Percentiles rank a stretch among this genome's conserved stretches.
phyloP scores from a whole-genome alignment of 2,888 invertebrate genomes.

The Calameuta idolon region DNA sequence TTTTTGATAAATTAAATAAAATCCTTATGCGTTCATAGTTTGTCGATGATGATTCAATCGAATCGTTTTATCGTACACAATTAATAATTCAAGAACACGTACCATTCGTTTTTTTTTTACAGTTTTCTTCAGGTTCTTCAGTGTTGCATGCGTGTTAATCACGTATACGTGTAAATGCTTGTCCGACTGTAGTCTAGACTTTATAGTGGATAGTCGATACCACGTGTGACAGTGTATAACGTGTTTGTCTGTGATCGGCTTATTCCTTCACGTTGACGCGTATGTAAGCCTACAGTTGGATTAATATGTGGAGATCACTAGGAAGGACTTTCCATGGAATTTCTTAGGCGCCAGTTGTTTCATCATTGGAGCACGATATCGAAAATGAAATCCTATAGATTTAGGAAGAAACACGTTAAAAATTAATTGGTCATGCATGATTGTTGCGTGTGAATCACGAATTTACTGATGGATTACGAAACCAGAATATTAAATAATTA shows the following conservation, averaged over 20 bases:
- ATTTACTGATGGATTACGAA: not conserved
- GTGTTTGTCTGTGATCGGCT: not conserved
- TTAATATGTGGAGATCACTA: constrained; percentile 12
- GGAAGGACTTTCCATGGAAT: constrained; percentile 48
- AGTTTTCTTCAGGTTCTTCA: not conserved
- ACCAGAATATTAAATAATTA: not conserved
- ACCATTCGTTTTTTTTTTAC: not conserved
- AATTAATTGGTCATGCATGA: not conserved
- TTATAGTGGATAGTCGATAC: not conserved
- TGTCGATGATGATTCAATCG: too few species aligned
- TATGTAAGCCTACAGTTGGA: not conserved
- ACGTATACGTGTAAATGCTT: not conserved
- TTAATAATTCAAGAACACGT: too few species aligned
- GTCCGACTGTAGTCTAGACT: not conserved
- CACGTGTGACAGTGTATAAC: not conserved
- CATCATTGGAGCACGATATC: constrained; percentile 41
- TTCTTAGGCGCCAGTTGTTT: constrained; percentile 38
- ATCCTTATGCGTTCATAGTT: too few species aligned
- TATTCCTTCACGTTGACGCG: not conserved
- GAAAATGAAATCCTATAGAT: constrained; percentile 12
- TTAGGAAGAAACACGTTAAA: not conserved
- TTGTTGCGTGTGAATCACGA: not conserved
- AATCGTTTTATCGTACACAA: too few species aligned
- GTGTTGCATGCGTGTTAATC: not conserved
- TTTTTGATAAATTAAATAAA: too few species aligned